Evolutionary conservation across 2,888 invertebrate species (phyloP).

Genomic region (Sphaerophoria taeniata): DNA sequence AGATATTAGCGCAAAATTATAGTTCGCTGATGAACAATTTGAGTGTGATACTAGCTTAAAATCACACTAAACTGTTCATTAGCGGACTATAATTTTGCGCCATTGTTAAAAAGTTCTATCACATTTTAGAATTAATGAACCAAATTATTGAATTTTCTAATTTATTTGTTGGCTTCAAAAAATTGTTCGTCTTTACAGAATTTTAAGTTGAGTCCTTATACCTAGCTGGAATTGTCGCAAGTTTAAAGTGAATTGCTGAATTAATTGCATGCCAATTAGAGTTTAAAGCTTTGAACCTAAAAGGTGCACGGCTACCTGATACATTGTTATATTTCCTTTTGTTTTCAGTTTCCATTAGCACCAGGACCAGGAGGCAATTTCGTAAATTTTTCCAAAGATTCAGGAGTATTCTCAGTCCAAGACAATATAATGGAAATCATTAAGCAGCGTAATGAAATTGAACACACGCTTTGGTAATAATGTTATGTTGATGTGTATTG

Average conservation of each 20-base stretch:
- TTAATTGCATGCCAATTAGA: background rate
- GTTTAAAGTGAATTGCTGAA: slow-evolving; percentile 25
- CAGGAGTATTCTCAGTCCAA: slow-evolving; percentile 1
- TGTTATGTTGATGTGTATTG: no score
- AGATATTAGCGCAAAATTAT: no score
- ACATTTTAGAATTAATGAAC: slow-evolving; percentile 71
- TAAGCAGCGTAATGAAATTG: slow-evolving; percentile 42
- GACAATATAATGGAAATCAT: slow-evolving; percentile 57
- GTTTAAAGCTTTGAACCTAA: slow-evolving; percentile 11
- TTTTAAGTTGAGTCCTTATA: slow-evolving; percentile 29
- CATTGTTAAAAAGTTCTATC: slow-evolving; percentile 66
- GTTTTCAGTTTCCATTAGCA: slow-evolving; percentile 7
- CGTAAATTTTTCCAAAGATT: slow-evolving; percentile 8
- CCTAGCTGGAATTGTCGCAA: background rate
- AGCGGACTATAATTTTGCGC: no score
- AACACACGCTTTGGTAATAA: background rate
- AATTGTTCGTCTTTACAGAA: slow-evolving; percentile 42
- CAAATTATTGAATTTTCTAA: slow-evolving; percentile 71
- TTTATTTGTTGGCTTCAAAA: slow-evolving; percentile 52
- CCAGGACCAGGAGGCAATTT: slow-evolving; percentile 18
- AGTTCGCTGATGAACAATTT: no score
- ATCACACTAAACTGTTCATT: no score
- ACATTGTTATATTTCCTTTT: background rate
- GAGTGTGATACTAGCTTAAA: no score
- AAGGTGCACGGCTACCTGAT: background rate